Base-by-base conservation (phyloP, 2,797 vertebrate genomes). In the Falco concolor region DNA sequence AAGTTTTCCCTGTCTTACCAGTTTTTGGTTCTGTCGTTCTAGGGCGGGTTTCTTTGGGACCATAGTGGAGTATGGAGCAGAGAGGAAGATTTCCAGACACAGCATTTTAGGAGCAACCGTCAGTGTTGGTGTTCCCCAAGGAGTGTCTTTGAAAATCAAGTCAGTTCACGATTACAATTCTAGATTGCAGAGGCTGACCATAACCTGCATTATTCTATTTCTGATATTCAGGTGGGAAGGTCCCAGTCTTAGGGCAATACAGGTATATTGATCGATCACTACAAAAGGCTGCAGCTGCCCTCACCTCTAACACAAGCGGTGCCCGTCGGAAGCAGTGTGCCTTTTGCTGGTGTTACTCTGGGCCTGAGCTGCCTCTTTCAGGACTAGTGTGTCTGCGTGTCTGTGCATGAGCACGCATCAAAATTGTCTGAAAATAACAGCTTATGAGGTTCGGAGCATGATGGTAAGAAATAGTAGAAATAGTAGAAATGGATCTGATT, bases 61-160 rank as follows among this genome's bases (percentile, higher is more conserved):
- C 4, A 98, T 99, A 94, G 98, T 99, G 34, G 99, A 99, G 93
- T 99, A 99, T 0, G 99, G 99, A 6, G 99, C 99, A 1, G 99
- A 99, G 96, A 98, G 99, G 97, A 99, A 99, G 98, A 99, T 99
- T 97, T 99, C 99, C 96, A 98, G 99, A 63, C 99, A 99, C 98
- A 99, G 99, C 21, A 86, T 99, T 87, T 96, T 99, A 42, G 99
- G 99, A 56, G 99, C 99, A 22, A 98, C 99, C 0, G 98, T 99
- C 98, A 99, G 99, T 57, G 92, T 99, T 10, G 99, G 99, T 52
- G 98, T 99, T 61, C 99, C 99, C 4, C 99, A 99, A 96, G 99
- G 99, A 24, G 98, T 99, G 83, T 99, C 99, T 59, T 98, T 99
- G 96, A 99, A 99, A 98, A 98, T 99, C 98, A 99, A 99, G 99